These are phyloP conservation scores for Phengaris alcon DNA, from an alignment of 2,888 invertebrate species.

Conservation along the genomic window DNA sequence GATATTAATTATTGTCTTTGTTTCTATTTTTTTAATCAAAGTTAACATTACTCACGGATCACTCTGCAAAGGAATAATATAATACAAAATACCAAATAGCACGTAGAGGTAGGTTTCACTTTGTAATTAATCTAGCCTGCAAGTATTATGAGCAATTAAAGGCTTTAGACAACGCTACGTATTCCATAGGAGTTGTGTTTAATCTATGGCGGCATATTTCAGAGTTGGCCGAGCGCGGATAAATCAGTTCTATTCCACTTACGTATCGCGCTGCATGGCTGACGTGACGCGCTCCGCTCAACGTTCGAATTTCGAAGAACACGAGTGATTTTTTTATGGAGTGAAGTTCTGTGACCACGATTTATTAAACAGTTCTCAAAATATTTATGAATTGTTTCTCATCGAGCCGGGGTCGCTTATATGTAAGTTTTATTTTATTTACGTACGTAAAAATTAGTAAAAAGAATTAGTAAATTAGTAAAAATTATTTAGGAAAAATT, in stretches of 20 bases:
- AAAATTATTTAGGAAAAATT: neutral
- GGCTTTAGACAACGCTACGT: slow-evolving; percentile 11
- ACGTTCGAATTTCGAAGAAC: slow-evolving; percentile 31
- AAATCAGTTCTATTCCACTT: slow-evolving; percentile 42
- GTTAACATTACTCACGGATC: neutral
- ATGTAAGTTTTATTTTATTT: neutral
- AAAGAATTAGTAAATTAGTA: no score
- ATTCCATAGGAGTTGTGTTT: slow-evolving; percentile 32
- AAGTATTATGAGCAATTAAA: slow-evolving; percentile 21
- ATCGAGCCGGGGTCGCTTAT: neutral
- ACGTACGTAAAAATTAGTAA: neutral
- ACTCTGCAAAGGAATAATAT: neutral
- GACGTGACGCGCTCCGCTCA: slow-evolving; percentile 32
- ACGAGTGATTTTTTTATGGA: neutral
- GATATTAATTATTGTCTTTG: neutral
- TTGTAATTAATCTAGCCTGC: slow-evolving; percentile 10
- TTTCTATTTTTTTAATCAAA: neutral
- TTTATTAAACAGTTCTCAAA: neutral
- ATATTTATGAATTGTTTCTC: neutral
- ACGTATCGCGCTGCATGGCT: slow-evolving; percentile 41
- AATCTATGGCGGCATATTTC: slow-evolving; percentile 41
- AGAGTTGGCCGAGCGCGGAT: slow-evolving; percentile 41
- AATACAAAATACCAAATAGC: neutral
- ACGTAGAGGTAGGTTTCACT: neutral
- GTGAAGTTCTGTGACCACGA: slow-evolving; percentile 5